Conservation (phyloP, 2,113 vertebrate species). For the Toxostoma redivivum region DNA sequence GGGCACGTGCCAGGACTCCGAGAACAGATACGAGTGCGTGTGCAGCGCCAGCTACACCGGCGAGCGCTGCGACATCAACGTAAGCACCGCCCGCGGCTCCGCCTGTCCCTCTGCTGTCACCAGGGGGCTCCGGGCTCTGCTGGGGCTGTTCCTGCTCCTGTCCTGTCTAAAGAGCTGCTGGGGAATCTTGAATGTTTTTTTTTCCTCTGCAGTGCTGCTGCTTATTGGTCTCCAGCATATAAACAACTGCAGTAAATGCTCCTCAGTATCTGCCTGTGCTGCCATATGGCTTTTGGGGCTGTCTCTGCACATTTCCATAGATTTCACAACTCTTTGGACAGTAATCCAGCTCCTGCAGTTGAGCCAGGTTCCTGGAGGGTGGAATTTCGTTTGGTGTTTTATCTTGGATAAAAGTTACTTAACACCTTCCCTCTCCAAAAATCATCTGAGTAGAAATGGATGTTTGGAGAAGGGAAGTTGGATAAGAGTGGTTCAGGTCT, state of each 20-base stretch:
- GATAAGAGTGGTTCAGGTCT: background rate
- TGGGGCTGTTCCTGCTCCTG: background rate
- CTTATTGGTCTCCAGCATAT: background rate
- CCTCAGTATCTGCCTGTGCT: background rate
- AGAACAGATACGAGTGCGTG: slow-evolving; percentile 83
- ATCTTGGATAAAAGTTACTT: background rate
- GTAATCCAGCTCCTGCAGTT: background rate
- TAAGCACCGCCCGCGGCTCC: slow-evolving; percentile 65
- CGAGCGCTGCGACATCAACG: slow-evolving; percentile 81
- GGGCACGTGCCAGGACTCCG: slow-evolving; percentile 81
- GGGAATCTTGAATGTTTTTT: background rate
- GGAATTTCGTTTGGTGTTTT: background rate
- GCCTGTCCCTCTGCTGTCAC: too few relatives aligned
- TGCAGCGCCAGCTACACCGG: slow-evolving; percentile 85
- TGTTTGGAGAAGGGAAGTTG: background rate
- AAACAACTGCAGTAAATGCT: background rate
- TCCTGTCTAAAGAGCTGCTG: accelerated
- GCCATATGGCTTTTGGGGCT: background rate
- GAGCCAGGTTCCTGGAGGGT: background rate
- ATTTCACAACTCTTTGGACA: background rate
- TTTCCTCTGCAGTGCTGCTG: background rate
- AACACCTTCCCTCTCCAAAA: background rate
- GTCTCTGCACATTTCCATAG: background rate
- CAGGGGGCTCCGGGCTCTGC: background rate
- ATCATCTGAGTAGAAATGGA: background rate